A percentile compares a stretch with the other conserved stretches of the same genome.
These are phyloP conservation scores for Tetramorium parvispinum DNA, from an alignment of 1,140 invertebrate genomes.

Conservation along the genomic window DNA sequence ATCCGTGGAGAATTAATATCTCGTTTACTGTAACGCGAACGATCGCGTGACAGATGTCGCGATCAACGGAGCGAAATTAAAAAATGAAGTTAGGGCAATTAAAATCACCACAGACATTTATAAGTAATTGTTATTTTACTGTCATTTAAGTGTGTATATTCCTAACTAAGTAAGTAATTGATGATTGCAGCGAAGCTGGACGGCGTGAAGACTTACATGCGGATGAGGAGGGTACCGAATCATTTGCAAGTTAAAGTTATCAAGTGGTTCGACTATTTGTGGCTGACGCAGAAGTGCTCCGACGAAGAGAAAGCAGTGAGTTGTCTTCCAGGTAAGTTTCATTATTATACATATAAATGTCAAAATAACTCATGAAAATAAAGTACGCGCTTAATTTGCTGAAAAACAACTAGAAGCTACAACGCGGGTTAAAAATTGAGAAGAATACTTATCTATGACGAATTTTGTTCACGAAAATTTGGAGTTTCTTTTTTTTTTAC, in stretches of 20 bases:
- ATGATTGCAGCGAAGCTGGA: conserved; percentile 96
- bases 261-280: conserved; percentile 99
- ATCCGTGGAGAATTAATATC: conserved; percentile 4
- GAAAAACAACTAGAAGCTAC: not conserved
- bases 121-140: not conserved
- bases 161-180: conserved; percentile 19
- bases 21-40: not conserved
- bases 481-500: not conserved
- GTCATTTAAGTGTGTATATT: not conserved
- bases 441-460: not conserved
- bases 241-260: conserved; percentile 99
- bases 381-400: not conserved
- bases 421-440: not conserved
- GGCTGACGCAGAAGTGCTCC: conserved; percentile 99
- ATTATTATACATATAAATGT: not conserved
- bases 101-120: not conserved
- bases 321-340: conserved; percentile 91
- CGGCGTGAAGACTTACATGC: conserved; percentile 99
- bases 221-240: conserved; percentile 96
- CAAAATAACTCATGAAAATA: not conserved
- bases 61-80: not conserved
- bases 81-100: not conserved
- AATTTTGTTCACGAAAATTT: not conserved
- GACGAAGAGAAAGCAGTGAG: conserved; percentile 98
- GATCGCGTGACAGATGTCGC: not conserved